Base-by-base conservation (phyloP, 1,140 invertebrate genomes). In the Eciton burchellii region DNA sequence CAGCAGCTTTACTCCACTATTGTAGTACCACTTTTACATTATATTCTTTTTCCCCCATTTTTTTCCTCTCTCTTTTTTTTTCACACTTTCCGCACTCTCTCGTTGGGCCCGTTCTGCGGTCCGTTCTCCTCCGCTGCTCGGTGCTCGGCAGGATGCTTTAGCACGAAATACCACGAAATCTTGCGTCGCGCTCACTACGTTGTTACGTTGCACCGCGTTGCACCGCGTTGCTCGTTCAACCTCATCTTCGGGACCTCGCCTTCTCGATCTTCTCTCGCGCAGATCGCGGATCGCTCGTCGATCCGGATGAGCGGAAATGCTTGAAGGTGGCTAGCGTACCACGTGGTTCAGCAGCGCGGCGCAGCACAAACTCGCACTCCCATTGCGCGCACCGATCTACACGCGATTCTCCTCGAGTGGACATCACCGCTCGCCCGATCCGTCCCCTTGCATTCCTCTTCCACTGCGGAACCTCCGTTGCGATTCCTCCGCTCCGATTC, bases 41-140 rank as follows among this genome's bases (percentile, higher is more conserved):
- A 63, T 73, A 87, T 89, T 87, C 89, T 88, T 84, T 57, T 68
- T 84, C 86, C 89, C n/a, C n/a, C n/a, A n/a, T n/a, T n/a, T n/a
- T n/a, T n/a, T n/a, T n/a, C n/a, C n/a, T n/a, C n/a, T n/a, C n/a
- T n/a, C n/a, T n/a, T n/a, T n/a, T n/a, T n/a, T n/a, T n/a, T n/a
- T n/a, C n/a, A n/a, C n/a, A n/a, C n/a, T n/a, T 89, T 89, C 89
- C 68, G 83, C 49, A 82, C 35, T 35, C 35, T 35, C 35, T 35
- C 35, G 35, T 35, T 35, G 12, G 41, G 59, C 21, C 24, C 83
- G n/a, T 49, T 56, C 66, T 52, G 60, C 11, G 35, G 76, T 54
- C 63, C n/a, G 29, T 60, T 85, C 16, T 6, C 56, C 26, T 56
- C 52, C 0, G 8, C 35, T 47, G 43, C 41, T 24, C 11, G 16